phyloP scores from a whole-genome alignment of 37 sponge, comb jelly and placozoan genomes.

The Oscarella lobularis region DNA sequence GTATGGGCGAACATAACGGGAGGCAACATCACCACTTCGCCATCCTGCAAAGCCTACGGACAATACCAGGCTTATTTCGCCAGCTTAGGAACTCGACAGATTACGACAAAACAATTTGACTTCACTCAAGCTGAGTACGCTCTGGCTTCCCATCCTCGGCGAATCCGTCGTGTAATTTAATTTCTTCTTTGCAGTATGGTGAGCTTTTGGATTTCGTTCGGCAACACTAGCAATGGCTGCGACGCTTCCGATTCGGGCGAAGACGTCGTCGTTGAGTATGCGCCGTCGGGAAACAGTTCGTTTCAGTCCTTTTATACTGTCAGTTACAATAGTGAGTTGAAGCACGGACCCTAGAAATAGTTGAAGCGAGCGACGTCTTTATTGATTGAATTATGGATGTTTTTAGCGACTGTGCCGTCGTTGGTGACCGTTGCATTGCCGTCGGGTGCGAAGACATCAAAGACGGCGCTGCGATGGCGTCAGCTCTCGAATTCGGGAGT shows the following conservation, averaged over 20 bases:
- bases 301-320: not conserved
- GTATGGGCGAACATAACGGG: not conserved
- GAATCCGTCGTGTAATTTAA: not conserved
- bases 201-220: too few species aligned
- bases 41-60: not conserved
- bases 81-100: not conserved
- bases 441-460: not conserved
- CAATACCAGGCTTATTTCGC: not conserved
- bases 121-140: not conserved
- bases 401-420: too few species aligned
- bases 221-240: too few species aligned
- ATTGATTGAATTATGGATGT: too few species aligned
- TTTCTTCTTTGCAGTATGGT: not conserved
- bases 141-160: not conserved
- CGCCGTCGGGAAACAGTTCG: not conserved
- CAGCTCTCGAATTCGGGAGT: not conserved
- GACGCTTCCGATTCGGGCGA: not conserved
- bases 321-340: not conserved
- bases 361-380: too few species aligned
- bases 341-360: too few species aligned
- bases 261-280: not conserved
- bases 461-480: not conserved
- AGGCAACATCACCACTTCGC: not conserved
- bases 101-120: not conserved
- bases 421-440: not conserved